Base-by-base conservation (phyloP, 2,888 invertebrate species). In the Dryadula phaetusa region DNA sequence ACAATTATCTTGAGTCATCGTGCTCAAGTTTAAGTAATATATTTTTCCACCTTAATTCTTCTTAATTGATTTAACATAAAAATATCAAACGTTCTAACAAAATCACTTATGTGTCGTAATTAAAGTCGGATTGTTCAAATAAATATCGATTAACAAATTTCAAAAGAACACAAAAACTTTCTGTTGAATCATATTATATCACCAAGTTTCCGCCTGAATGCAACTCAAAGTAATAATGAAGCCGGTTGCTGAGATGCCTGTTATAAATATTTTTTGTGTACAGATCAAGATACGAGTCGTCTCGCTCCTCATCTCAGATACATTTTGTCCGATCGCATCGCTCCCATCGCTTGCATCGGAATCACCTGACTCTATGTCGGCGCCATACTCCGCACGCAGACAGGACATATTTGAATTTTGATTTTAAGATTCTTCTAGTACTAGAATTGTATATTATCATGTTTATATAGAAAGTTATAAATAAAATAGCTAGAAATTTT, bases 221-320 rank as follows among this genome's bases (percentile, higher is more conserved):
- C 63, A 18, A 56, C 53, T 60, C 52, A 40, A 25, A 63, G 56
- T 22, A 18, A 46, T 42, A 61, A 64, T 61, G 61, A 54, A 61
- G 60, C 64, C 64, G 64, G 60, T 64, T 25, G 64, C 53, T 60
- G 67, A 64, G 67, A 60, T 16, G 67, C 28, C 60, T 67, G 60
- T 60, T 64, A 61, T 67, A 67, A 67, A 67, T 54, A 67, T 64
- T 64, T 67, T 67, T 67, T 67, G 64, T 67, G 53, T 64, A 42
- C 46, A 63, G 60, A 67, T 67, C 60, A 64, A 67, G 67, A 64
- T 67, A 64, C 53, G 62, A 67, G 40, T 63, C 56, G 67, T 42
- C 49, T 56, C 58, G 44, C 49, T 62, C 40, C 46, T 32, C 49
- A 47, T 62, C 42, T 49, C 56, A 37, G 62, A 56, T 40, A 56